Evolutionary conservation across 1,140 invertebrate genomes (phyloP).

Genomic region (Gryon sp.): DNA sequence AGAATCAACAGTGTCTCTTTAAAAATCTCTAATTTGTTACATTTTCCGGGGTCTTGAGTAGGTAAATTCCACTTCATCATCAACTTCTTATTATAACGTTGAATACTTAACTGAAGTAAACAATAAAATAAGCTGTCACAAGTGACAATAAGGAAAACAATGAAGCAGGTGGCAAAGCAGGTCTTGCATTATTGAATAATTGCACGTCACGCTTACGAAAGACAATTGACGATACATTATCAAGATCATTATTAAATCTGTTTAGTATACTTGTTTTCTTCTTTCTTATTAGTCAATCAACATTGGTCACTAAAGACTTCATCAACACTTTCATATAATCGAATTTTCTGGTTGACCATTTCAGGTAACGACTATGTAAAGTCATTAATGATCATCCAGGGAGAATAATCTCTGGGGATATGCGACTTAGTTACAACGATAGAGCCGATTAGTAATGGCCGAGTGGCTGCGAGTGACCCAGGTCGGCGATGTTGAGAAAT

Average conservation of each 20-base stretch:
- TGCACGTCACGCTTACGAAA: too few species aligned
- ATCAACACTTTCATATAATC: constrained; percentile 12
- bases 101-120: background rate
- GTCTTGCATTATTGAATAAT: too few species aligned
- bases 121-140: constrained; percentile 3
- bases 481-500: constrained; percentile 38
- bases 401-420: constrained; percentile 9
- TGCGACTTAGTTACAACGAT: background rate
- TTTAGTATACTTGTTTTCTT: too few species aligned
- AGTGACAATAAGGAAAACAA: background rate
- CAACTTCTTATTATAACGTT: background rate
- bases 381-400: constrained; percentile 27
- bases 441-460: constrained; percentile 24
- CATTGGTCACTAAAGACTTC: constrained; percentile 5
- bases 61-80: constrained; percentile 20
- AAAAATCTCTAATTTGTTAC: constrained; percentile 19
- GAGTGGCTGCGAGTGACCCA: constrained; percentile 41
- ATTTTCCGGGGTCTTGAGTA: constrained; percentile 14
- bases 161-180: background rate
- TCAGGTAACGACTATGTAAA: constrained; percentile 22
- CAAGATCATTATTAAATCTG: background rate
- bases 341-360: constrained; percentile 22
- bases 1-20: constrained; percentile 48
- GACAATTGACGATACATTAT: too few species aligned
- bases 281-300: too few species aligned